phyloP scores from a whole-genome alignment of 2,113 vertebrate species.

The Phylloscopus trochilus region DNA sequence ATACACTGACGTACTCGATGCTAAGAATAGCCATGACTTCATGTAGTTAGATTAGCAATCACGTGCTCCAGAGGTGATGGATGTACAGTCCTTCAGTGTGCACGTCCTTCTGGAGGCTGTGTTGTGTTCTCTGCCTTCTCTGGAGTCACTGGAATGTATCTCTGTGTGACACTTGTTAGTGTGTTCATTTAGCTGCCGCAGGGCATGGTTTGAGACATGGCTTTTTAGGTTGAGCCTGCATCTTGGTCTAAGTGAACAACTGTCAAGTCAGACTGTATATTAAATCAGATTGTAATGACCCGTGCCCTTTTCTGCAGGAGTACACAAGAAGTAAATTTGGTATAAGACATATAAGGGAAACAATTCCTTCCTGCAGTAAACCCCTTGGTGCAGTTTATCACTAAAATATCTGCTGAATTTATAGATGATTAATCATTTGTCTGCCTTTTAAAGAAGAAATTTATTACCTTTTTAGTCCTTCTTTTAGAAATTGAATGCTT shows the following conservation, averaged over 20 bases:
- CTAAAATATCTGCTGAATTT: neutral
- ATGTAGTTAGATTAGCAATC: neutral
- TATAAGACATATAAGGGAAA: neutral
- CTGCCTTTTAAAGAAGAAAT: neutral
- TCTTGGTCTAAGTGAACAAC: neutral
- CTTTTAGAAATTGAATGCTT: neutral
- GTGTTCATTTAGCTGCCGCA: neutral
- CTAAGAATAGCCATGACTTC: conserved; percentile 28
- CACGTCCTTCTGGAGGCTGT: neutral
- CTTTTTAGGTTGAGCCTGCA: neutral
- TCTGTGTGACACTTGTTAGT: neutral
- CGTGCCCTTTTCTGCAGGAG: neutral
- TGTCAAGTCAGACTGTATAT: neutral
- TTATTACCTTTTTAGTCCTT: neutral
- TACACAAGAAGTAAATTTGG: neutral
- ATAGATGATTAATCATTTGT: neutral
- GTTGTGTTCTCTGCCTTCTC: neutral
- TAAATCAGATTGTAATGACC: neutral
- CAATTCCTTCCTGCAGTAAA: neutral
- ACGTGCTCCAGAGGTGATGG: neutral
- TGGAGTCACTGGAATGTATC: neutral
- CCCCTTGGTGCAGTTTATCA: neutral
- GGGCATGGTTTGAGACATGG: neutral
- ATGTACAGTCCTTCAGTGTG: neutral
- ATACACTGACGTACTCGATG: neutral